Conservation (phyloP, 2,113 vertebrate species). For the Penelope pileata region DNA sequence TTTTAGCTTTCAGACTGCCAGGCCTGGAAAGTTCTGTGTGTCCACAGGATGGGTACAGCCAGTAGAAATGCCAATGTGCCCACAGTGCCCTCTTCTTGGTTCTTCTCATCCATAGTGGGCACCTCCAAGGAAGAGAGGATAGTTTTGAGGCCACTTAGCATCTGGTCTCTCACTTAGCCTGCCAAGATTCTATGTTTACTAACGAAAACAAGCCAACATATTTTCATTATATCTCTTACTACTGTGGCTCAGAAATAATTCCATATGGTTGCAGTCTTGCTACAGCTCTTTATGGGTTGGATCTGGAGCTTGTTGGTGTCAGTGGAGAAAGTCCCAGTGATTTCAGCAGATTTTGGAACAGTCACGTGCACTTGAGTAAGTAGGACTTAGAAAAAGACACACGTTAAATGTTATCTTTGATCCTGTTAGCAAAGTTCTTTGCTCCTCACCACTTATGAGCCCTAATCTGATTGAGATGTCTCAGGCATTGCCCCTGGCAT, state of each 20-base stretch:
- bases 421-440: neutral
- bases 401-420: neutral
- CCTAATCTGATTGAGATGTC: neutral
- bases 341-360: neutral
- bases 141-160: neutral
- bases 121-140: neutral
- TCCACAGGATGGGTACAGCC: neutral
- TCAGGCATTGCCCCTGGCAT: accelerated
- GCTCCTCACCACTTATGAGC: neutral
- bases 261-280: constrained; percentile 42
- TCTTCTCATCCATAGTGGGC: neutral
- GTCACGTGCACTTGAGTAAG: neutral
- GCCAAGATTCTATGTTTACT: constrained; percentile 33
- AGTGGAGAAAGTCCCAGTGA: neutral
- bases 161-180: constrained; percentile 2
- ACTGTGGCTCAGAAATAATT: constrained; percentile 40
- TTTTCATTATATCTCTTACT: constrained; percentile 35
- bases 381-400: neutral
- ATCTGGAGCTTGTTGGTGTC: neutral
- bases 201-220: constrained; percentile 32
- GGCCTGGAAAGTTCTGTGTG: neutral
- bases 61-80: neutral
- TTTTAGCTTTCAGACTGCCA: constrained; percentile 12
- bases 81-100: neutral
- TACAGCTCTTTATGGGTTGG: neutral